Base-by-base conservation (phyloP, 1,140 invertebrate species). In the Drosophila mayri region DNA sequence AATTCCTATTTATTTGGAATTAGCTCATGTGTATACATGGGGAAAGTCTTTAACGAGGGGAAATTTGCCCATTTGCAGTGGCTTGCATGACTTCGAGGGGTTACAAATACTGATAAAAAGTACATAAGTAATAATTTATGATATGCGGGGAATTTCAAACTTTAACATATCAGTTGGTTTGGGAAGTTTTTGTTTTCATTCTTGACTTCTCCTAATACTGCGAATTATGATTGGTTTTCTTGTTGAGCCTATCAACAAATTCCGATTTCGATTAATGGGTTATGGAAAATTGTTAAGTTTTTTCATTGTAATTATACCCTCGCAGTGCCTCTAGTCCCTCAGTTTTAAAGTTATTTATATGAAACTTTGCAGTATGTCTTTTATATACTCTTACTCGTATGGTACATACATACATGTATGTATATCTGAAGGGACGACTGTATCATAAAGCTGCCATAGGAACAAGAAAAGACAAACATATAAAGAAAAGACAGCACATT, bases 1-100 rank as follows among this genome's bases (percentile, higher is more conserved):
- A 88, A 88, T 85, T 88, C 68, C 77, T 88, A 88, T 88, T 84
- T 90, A 90, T 90, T 90, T 78, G 58, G 32, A 46, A 61, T 79
- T 68, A 80, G 79, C 54, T 88, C 76, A 88, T 68, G 22, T 49
- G 52, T 16, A 71, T 35, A 35, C 20, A 47, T 60, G 30, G 38
- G 47, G 44, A 52, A 47, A 8, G 28, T 57, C 14, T 37, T 28
- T 20, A 44, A 43, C 32, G 37, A 37, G 68, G 62, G 54, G 62
- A 68, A 65, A 62, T 79, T 65, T n/a, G 49, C n/a, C 32, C 66
- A 44, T 63, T 63, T 30, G 20, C 28, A 41, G 41, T 35, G 38
- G 12, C 25, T 62, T 59, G 78, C 60, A 64, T 37, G 38, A 16
- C 30, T 61, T 22, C 44, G 22, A 58, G 40, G 18, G 4, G 16